Conservation (phyloP, 2,797 vertebrate genomes). For the Fistularia tabacaria region DNA sequence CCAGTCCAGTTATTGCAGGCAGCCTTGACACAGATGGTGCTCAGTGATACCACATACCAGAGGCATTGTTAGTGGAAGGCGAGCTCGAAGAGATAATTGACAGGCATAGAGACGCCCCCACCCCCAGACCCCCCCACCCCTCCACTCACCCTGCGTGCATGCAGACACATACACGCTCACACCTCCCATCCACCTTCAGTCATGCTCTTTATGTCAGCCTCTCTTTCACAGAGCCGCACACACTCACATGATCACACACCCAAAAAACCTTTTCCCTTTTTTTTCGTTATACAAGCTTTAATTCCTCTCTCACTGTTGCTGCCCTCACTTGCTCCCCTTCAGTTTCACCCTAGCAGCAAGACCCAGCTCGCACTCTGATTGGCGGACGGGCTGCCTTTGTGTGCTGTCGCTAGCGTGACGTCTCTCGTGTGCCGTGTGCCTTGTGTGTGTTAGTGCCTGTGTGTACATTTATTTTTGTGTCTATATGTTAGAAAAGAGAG, state of each 20-base stretch:
- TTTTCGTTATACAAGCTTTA: constrained; percentile 3
- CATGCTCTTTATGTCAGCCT: constrained; percentile 54
- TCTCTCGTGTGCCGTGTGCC: constrained; percentile 47
- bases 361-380: constrained; percentile 65
- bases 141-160: constrained; percentile 35
- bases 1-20: constrained; percentile 82
- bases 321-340: constrained; percentile 54
- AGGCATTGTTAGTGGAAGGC: constrained; percentile 82
- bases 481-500: constrained; percentile 47
- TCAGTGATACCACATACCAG: constrained; percentile 82
- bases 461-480: constrained; percentile 44
- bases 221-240: constrained; percentile 47
- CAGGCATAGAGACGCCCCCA: constrained; percentile 68
- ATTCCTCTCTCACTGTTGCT: constrained; percentile 14
- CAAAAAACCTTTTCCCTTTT: constrained; percentile 18
- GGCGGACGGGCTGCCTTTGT: constrained; percentile 73
- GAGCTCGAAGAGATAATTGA: constrained; percentile 80
- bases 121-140: constrained; percentile 25
- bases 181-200: constrained; percentile 54
- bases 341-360: constrained; percentile 82
- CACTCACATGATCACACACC: constrained; percentile 26
- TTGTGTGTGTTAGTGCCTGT: constrained; percentile 39
- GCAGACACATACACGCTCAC: constrained; percentile 37
- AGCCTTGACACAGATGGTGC: constrained; percentile 82
- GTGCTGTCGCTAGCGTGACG: constrained; percentile 76